Evolutionary conservation across 2,113 vertebrate species (phyloP).

Genomic region (Microcebus ravelobensis): DNA sequence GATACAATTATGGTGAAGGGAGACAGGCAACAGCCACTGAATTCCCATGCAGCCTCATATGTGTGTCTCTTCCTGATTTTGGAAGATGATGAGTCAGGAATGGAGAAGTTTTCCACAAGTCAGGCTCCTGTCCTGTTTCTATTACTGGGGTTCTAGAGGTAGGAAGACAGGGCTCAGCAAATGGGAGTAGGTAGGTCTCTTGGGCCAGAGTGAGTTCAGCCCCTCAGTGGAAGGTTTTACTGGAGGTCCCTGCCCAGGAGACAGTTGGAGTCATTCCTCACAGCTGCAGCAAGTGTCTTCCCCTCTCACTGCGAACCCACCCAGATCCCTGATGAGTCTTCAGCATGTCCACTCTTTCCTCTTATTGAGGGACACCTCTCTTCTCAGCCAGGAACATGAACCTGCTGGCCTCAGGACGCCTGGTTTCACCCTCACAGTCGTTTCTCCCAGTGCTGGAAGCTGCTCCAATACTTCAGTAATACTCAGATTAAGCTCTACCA

Average conservation of each 20-base stretch:
- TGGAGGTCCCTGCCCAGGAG: background rate
- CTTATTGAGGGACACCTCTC: background rate
- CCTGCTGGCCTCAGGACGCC: background rate
- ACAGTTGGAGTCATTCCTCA: background rate
- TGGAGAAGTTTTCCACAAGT: background rate
- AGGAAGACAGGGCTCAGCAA: background rate
- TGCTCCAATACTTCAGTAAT: background rate
- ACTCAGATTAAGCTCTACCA: background rate
- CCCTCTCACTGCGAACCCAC: background rate
- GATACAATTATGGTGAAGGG: background rate
- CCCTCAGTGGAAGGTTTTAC: background rate
- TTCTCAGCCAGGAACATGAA: background rate
- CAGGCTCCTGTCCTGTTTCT: background rate
- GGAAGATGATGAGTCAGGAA: background rate
- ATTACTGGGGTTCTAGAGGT: background rate
- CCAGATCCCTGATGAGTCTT: background rate
- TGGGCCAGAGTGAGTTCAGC: background rate
- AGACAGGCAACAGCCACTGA: background rate
- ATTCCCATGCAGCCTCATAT: rapidly evolving
- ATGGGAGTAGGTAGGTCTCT: background rate
- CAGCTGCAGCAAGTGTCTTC: background rate
- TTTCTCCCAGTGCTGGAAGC: background rate
- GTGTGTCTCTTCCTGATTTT: background rate
- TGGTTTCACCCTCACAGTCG: background rate
- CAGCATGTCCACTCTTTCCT: background rate